A percentile compares a stretch with the other conserved stretches of the same genome.
phyloP scores from a whole-genome alignment of 2,888 invertebrate species.

The Neoitamus cyanurus region DNA sequence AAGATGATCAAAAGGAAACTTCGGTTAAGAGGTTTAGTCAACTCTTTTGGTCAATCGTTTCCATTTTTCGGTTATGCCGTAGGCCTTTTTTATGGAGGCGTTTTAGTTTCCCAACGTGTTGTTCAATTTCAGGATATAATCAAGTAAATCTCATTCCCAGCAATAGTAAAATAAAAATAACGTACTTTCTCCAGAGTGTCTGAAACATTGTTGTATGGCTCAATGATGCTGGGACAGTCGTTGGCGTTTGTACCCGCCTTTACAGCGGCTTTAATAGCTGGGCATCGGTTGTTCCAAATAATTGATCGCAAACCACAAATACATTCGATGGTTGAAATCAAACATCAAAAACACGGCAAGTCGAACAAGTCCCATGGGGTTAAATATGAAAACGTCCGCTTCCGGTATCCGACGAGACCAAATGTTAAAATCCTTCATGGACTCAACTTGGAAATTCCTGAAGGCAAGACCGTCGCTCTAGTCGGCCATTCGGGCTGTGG shows the following conservation, averaged over 20 bases:
- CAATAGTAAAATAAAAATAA: background rate
- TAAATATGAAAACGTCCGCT: constrained; percentile 75
- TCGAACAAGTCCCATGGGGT: constrained; percentile 54
- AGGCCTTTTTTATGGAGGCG: constrained; percentile 78
- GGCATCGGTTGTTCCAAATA: constrained; percentile 74
- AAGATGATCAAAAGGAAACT: constrained; percentile 68
- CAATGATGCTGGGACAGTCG: constrained; percentile 81
- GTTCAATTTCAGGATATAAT: constrained; percentile 76
- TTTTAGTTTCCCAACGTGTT: constrained; percentile 72
- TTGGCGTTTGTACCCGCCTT: constrained; percentile 82
- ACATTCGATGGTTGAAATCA: constrained; percentile 62
- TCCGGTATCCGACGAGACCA: constrained; percentile 83
- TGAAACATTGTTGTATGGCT: constrained; percentile 79
- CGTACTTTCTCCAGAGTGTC: constrained; percentile 70
- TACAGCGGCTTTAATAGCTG: constrained; percentile 76
- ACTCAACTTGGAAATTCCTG: constrained; percentile 73
- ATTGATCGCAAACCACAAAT: constrained; percentile 72
- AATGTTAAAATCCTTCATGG: constrained; percentile 79
- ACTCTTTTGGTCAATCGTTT: constrained; percentile 76
- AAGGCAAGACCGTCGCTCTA: constrained; percentile 78
- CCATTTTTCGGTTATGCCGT: constrained; percentile 79
- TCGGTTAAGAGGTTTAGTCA: constrained; percentile 75
- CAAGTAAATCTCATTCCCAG: constrained; percentile 68
- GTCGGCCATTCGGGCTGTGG: constrained; percentile 83
- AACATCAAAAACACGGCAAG: background rate